A percentile compares a stretch with the other conserved stretches of the same genome.
Evolutionary conservation across 2,113 vertebrate species (phyloP).

Genomic region (Anser brachyrhynchus): DNA sequence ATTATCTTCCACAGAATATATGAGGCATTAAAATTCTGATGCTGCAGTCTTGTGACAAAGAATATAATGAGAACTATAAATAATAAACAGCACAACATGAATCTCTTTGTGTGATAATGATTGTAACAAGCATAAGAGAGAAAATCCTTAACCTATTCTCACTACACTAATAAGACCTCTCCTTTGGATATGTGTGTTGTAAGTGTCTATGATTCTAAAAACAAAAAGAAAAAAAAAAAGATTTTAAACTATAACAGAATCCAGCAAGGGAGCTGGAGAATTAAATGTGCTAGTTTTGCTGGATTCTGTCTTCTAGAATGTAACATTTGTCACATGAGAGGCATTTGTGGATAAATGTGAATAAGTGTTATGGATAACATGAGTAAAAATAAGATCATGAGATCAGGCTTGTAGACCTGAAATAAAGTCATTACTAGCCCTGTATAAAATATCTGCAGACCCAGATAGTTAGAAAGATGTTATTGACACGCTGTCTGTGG

Average conservation of each 20-base stretch:
- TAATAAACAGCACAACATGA: constrained; percentile 73
- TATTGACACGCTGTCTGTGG: not conserved
- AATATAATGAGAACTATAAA: constrained; percentile 76
- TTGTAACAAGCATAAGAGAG: constrained; percentile 42
- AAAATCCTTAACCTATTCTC: constrained; percentile 51
- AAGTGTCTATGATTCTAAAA: not conserved
- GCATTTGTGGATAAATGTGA: not conserved
- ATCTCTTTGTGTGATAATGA: constrained; percentile 65
- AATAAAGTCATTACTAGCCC: not conserved
- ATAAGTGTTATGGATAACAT: not conserved
- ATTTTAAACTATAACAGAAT: not conserved
- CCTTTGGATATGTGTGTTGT: not conserved
- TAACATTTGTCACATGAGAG: not conserved
- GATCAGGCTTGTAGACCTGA: not conserved
- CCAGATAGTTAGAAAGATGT: not conserved
- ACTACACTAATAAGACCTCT: constrained; percentile 6
- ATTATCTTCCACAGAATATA: constrained; percentile 70
- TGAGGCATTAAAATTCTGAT: constrained; percentile 74
- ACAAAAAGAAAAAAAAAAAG: not conserved
- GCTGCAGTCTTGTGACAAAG: constrained; percentile 67
- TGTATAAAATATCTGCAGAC: constrained; percentile 15
- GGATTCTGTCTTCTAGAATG: not conserved
- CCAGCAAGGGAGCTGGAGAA: not conserved
- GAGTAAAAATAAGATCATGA: not conserved
- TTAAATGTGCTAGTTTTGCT: not conserved